Evolutionary conservation across 2,113 vertebrate species (phyloP), one percentile per base, ranked within the genome.

Genomic region (Daphoenositta chrysoptera): DNA sequence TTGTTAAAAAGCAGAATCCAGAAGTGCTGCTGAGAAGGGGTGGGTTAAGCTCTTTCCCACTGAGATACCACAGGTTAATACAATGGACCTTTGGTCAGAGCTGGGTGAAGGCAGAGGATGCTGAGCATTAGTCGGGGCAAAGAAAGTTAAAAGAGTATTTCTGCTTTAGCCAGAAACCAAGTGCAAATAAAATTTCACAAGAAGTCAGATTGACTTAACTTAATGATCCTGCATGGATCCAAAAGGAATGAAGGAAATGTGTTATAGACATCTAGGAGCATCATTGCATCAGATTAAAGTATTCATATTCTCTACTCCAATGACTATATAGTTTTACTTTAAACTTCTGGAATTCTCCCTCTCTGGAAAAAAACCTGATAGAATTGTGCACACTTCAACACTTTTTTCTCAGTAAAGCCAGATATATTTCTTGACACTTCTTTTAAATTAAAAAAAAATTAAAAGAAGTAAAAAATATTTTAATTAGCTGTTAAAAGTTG

Each of bases 91-190:
- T 61, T 48, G 50, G 40, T 64, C 15, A 51, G 37, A 71, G 35
- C 1, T 5, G 33, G 22, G 37, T 68, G 54, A 83, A 40, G 0
- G 0, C 24, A 65, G 42, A 66, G 2, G 5, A 16, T 48, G 15
- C 57, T 13, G 3, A 93, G 45, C 54, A 45, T 26, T 42, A 71
- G 69, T 15, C 16, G 48, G 26, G 31, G n/a, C 20, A 89, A 37
- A 26, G 33, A 8, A 42, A 92, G 48, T 80, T 92, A 6, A 56
- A 83, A 64, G 61, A 26, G 3, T 54, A 28, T 57, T 70, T 81
- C 35, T 91, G 5, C 10, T 56, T 7, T 40, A 66, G 5, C 6
- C 5, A 2, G 75, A 90, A 75, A 44, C 26, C 11, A 48, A 26
- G 11, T 23, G 19, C 37, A 69, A 93, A 64, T 44, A 37, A 15